phyloP scores from a whole-genome alignment of 2,113 vertebrate species.

The Pycnonotus jocosus region DNA sequence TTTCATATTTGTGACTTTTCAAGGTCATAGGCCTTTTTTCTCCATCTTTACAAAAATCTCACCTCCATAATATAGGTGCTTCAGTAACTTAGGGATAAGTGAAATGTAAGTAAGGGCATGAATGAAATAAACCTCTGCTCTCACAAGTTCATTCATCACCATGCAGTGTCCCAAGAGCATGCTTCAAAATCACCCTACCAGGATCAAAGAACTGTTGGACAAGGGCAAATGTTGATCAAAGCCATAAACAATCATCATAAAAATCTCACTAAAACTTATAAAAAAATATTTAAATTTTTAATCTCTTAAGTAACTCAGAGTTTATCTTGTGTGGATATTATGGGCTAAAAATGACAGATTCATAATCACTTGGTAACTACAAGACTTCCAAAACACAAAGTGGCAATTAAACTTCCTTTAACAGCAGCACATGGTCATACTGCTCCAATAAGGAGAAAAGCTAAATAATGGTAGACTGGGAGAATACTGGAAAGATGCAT shows the following conservation, averaged over 20 bases:
- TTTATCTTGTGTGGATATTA: not conserved
- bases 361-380: not conserved
- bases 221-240: conserved; percentile 27
- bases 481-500: not conserved
- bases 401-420: conserved; percentile 9
- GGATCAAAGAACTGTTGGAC: not conserved
- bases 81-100: not conserved
- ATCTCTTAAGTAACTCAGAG: not conserved
- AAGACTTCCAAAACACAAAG: not conserved
- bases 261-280: conserved; percentile 16
- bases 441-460: not conserved
- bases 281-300: conserved; percentile 23
- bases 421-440: not conserved
- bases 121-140: not conserved
- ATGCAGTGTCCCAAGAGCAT: not conserved
- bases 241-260: not conserved
- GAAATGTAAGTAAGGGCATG: not conserved
- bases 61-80: not conserved
- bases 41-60: not conserved
- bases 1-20: conserved; percentile 1
- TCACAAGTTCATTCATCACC: not conserved
- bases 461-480: not conserved
- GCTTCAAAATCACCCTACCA: conserved; percentile 3
- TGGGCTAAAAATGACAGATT: not conserved
- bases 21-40: conserved; percentile 3